Base-by-base conservation (phyloP, 2,888 invertebrate species). In the Drosophila macrospina region DNA sequence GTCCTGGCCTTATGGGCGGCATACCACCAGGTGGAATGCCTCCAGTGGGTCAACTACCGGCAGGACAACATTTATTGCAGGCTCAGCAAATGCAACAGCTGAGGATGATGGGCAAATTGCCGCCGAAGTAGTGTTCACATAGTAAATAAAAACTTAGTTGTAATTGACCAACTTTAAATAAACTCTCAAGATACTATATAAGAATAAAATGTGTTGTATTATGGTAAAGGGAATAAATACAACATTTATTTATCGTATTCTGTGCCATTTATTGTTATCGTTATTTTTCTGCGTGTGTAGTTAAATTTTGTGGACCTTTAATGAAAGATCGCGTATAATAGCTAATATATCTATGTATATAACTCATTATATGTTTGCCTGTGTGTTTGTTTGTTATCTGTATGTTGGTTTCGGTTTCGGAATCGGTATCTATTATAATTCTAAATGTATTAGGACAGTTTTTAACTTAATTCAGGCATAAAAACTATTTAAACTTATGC, bases 21-120 rank as follows among this genome's bases (percentile, higher is more conserved):
- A 80, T 86, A 67, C 64, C 81, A 1, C 81, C 81, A 0, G 78
- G 68, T 2, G 84, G 85, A 8, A 78, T 82, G 76, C 71, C 71
- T 5, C 66, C 74, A 6, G 69, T 77, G 75, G 79, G 84, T 8
- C 90, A 86, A 72, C 74, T 86, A 55, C 80, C 80, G 16, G 74
- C 84, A 11, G 83, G 93, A 91, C 92, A 93, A 92, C 80, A 93
- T 90, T 26, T 93, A 51, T 73, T 92, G 69, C 93, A 92, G 63
- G 91, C 91, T 8, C 93, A 93, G 66, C 93, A 93, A 76, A 91
- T 93, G 90, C 93, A 93, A 68, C 94, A 95, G 85, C 92, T 94
- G 91, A 95, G 90, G 16, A 89, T 86, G 86, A 88, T 86, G 86
- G 83, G 88, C 13, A 86, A 89, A 51, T 47, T 86, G 47, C 86